Percentiles rank a stretch among this genome's conserved stretches.
Conservation (phyloP, 1,140 invertebrate genomes). For the Tigriopus japonicus region DNA sequence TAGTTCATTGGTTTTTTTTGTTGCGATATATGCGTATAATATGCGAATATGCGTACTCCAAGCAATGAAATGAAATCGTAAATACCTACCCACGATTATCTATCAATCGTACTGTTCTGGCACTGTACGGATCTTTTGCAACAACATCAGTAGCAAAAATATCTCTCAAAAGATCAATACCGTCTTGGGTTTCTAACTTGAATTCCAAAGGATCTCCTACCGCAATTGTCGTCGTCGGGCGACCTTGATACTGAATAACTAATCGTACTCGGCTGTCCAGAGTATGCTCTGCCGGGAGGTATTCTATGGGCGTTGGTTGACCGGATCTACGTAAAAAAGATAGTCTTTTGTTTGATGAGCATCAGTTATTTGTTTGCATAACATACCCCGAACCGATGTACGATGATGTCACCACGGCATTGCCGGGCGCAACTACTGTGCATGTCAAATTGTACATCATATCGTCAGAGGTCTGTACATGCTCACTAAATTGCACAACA, state of each 20-base stretch:
- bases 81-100: conserved; percentile 61
- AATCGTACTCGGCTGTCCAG: conserved; percentile 64
- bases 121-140: conserved; percentile 77
- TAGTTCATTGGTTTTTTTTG: too few species aligned
- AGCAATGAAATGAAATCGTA: too few species aligned
- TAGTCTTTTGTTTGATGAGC: conserved; percentile 9
- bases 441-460: conserved; percentile 81
- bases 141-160: conserved; percentile 84
- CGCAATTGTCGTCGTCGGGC: conserved; percentile 76
- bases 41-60: too few species aligned
- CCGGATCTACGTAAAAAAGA: conserved; percentile 39
- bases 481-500: conserved; percentile 80
- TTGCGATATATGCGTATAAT: too few species aligned
- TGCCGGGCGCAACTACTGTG: conserved; percentile 66
- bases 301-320: conserved; percentile 74
- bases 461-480: conserved; percentile 70
- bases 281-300: conserved; percentile 70
- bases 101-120: conserved; percentile 66
- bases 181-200: conserved; percentile 65
- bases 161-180: conserved; percentile 63
- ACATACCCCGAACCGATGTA: conserved; percentile 76
- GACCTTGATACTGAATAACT: conserved; percentile 39
- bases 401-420: conserved; percentile 76
- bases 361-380: background rate
- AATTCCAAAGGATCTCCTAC: conserved; percentile 83